Conservation (phyloP, 2,113 vertebrate species). For the Rhynchomys soricoides region DNA sequence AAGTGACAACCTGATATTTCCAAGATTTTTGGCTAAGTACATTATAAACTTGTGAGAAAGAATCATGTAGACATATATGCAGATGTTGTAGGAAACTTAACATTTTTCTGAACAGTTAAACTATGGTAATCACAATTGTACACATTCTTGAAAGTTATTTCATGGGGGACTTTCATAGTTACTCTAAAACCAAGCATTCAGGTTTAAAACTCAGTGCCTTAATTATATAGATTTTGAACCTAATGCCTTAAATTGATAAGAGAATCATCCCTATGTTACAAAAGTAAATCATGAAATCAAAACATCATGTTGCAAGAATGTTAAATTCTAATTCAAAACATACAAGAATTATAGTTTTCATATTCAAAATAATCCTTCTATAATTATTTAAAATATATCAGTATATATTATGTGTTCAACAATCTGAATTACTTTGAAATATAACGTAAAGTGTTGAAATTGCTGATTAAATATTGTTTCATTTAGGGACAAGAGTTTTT, state of each 20-base stretch:
- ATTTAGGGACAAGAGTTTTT: slow-evolving; percentile 22
- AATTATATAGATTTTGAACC: not conserved
- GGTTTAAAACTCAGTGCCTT: not conserved
- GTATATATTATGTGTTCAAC: slow-evolving; percentile 50
- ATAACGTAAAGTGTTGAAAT: slow-evolving; percentile 13
- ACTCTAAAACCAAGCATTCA: not conserved
- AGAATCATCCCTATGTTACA: not conserved
- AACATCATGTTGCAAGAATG: not conserved
- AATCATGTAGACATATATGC: not conserved
- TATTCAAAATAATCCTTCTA: slow-evolving; percentile 26
- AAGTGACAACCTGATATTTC: not conserved
- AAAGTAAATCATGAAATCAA: not conserved
- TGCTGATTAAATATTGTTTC: slow-evolving; percentile 24
- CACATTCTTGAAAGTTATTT: not conserved
- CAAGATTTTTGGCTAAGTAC: not conserved
- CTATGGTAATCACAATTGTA: not conserved
- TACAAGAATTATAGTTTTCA: not conserved
- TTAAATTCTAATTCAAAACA: not conserved
- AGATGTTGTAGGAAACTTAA: not conserved
- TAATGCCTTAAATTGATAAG: not conserved
- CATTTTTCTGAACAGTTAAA: not conserved
- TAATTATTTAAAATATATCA: slow-evolving; percentile 9
- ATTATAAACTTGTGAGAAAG: not conserved
- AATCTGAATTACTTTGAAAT: slow-evolving; percentile 69
- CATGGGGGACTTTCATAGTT: not conserved